These are phyloP conservation scores for Lepidocolaptes lacrymiger DNA, from an alignment of 2,797 vertebrate genomes.

Conservation along the genomic window DNA sequence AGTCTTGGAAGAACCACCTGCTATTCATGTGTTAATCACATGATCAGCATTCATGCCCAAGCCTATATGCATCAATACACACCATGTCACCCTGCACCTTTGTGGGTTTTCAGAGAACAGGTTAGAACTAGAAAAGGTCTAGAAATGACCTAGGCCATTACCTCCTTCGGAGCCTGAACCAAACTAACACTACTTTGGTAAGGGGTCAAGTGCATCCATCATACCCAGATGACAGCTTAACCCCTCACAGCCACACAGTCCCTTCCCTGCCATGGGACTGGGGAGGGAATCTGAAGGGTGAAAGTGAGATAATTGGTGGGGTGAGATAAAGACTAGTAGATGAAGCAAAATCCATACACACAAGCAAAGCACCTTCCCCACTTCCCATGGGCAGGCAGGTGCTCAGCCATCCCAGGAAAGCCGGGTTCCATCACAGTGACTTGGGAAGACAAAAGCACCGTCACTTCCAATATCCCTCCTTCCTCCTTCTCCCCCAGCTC, in stretches of 20 bases:
- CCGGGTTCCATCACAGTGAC: background rate
- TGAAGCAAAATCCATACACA: rapidly evolving
- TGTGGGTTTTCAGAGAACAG: background rate
- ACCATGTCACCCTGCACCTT: background rate
- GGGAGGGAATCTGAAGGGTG: background rate
- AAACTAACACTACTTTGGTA: background rate
- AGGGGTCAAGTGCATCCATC: rapidly evolving
- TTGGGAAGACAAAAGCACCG: background rate
- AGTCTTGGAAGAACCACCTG: background rate
- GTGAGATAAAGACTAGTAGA: background rate
- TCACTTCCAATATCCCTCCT: rapidly evolving
- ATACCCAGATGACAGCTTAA: background rate
- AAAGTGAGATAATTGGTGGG: background rate
- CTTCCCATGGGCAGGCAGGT: background rate
- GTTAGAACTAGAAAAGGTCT: background rate
- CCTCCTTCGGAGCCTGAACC: background rate
- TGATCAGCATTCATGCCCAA: background rate
- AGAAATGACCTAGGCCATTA: background rate
- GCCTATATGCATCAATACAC: background rate
- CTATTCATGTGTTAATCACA: background rate
- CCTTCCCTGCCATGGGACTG: rapidly evolving
- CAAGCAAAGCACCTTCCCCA: background rate
- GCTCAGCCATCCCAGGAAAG: background rate
- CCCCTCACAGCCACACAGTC: rapidly evolving
- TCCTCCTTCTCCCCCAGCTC: background rate